Base-by-base conservation (phyloP, 2,797 vertebrate genomes). In the Coilia nasus region DNA sequence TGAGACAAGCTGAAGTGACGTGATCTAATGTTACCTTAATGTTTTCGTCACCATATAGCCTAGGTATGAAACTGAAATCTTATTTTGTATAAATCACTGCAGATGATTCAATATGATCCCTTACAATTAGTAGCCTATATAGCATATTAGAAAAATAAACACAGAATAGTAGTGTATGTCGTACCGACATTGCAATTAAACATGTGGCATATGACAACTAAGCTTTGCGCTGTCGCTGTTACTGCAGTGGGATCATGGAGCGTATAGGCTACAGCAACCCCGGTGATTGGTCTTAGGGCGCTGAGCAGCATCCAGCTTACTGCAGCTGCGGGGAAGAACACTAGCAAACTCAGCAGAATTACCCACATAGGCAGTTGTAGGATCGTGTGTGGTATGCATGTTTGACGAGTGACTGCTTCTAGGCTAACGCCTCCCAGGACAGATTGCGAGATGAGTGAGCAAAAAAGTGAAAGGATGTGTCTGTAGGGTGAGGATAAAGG, bases 341-440 rank as follows among this genome's bases (percentile, higher is more conserved):
- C 71, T 78, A 31, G 71, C 71, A 78, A 78, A 78, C 71, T 78
- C 71, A 78, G 71, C 71, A 78, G 71, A 78, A 78, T 44, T 35
- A 78, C 71, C 71, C 15, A 78, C 71, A 78, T 17, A 44, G 71
- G 44, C 71, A 78, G 71, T 78, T 21, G 71, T 78, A 78, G 31
- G 17, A 78, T 78, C 1, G 71, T 44, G 71, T 78, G 71, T 78
- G 71, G 71, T 41, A 44, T 78, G 71, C 71, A 78, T 78, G 71
- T 78, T 75, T 75, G 67, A 75, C 67, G 71, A 78, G 35, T 41
- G 64, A 71, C 12, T 15, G 71, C 35, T 41, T 78, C 50, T 54
- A 54, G 50, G 50, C 17, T 31, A 75, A 35, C 67, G 67, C 67
- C 71, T 44, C 19, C 6, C 15, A 44, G 67, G 67, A 28, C 12